Base-by-base conservation (phyloP, 2,888 invertebrate genomes). In the Stenotaenia linearis region DNA sequence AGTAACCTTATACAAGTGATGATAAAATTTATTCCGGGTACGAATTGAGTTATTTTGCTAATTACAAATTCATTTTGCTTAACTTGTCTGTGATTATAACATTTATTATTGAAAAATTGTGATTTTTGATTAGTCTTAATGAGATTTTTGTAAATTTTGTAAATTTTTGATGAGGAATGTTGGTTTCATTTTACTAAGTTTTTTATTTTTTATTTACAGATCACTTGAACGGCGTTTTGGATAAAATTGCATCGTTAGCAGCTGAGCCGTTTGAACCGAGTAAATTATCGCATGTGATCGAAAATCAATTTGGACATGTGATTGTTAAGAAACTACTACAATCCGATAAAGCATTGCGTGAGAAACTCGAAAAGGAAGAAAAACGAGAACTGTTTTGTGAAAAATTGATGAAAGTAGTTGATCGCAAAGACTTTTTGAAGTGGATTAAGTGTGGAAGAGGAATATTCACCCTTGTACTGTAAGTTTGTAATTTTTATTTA, bases 381-480 rank as follows among this genome's bases (percentile, higher is more conserved):
- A 15, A n/a, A 9, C 6, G 15, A 1, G 12, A 69, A 4, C 25
- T 69, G 9, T 69, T 69, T 12, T 69, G 69, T n/a, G 69, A 75
- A 9, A 21, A 28, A 32, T 37, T 75, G 12, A 75, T 37, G 21
- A 15, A 10, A 15, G 23, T 9, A 1, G 18, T 23, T 35, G 35
- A 37, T 7, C 50, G 18, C 77, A n/a, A 75, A 77, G 7, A 79
- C 79, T 23, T 74, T 81, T 23, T 78, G 89, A 81, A 84, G 85
- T 94, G 93, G 93, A 85, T 92, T 78, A 86, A 88, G 75, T 90
- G 90, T 61, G 95, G 95, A 84, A 89, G 94, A 82, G 92, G 92
- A 0, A 93, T 93, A 83, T 95, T 93, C 85, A 88, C 94, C 79
- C 86, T 94, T 9, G 86, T 93, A n/a, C 77, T 80, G 10, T 77